phyloP scores from a whole-genome alignment of 2,113 vertebrate genomes.

The Cephalopholis sonnerati region DNA sequence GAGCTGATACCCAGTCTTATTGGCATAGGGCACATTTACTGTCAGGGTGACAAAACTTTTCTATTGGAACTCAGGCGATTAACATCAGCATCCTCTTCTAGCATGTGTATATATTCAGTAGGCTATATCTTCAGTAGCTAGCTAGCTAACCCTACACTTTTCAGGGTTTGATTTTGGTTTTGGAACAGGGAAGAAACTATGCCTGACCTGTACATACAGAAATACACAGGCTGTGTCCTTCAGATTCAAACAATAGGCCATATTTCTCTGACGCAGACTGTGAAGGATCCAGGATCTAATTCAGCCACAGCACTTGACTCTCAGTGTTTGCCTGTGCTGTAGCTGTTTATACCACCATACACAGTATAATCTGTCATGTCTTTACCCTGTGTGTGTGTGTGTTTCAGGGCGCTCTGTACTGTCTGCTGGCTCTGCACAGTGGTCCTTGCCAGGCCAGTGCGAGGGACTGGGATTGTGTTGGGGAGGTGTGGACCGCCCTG shows the following conservation, averaged over 20 bases:
- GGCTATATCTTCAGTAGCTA: too few relatives aligned
- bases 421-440: slow-evolving; percentile 92
- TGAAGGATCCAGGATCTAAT: neutral
- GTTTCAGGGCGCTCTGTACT: slow-evolving; percentile 94
- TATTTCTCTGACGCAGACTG: neutral
- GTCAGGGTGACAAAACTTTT: neutral
- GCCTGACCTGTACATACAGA: neutral
- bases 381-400: slow-evolving; percentile 1
- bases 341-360: neutral
- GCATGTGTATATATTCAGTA: too few relatives aligned
- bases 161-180: too few relatives aligned
- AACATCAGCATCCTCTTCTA: neutral
- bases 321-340: neutral
- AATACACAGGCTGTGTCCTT: neutral
- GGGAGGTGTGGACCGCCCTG: slow-evolving; percentile 94
- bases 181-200: too few relatives aligned
- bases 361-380: neutral
- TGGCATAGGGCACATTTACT: neutral
- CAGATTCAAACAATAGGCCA: neutral
- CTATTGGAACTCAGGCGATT: neutral
- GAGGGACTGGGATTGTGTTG: slow-evolving; percentile 96
- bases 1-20: too few relatives aligned
- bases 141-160: too few relatives aligned
- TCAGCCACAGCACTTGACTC: neutral
- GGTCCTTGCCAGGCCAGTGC: slow-evolving; percentile 90